Conservation (phyloP, 2,888 invertebrate genomes). For the Drosophila putrida region DNA sequence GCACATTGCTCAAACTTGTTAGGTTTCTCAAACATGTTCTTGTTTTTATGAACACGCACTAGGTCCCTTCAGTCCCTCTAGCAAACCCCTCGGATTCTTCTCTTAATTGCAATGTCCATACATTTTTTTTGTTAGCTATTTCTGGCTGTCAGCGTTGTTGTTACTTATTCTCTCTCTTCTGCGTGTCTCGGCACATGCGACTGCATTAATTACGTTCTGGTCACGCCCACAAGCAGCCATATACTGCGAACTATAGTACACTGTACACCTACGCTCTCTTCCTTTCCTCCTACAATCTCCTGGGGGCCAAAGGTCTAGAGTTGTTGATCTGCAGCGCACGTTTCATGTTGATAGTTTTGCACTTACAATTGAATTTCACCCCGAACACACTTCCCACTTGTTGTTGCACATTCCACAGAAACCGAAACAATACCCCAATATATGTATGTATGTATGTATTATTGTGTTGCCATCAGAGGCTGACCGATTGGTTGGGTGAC, state of each 20-base stretch:
- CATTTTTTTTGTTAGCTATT: slow-evolving; percentile 10
- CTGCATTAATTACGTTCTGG: slow-evolving; percentile 60
- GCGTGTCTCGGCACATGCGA: slow-evolving; percentile 43
- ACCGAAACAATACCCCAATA: slow-evolving; percentile 18
- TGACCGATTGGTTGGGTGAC: slow-evolving; percentile 17
- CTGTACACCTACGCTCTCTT: neutral
- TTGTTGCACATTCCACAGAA: slow-evolving; percentile 22
- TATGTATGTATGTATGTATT: neutral
- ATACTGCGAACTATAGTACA: neutral
- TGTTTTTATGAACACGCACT: neutral
- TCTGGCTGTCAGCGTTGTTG: slow-evolving; percentile 8
- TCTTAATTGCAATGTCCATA: slow-evolving; percentile 53
- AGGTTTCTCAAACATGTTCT: neutral
- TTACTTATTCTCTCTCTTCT: neutral
- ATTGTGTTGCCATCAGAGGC: neutral
- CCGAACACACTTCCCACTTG: slow-evolving; percentile 10
- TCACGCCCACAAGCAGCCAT: slow-evolving; percentile 28
- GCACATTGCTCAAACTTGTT: neutral
- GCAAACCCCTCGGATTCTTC: slow-evolving; percentile 24
- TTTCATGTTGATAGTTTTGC: slow-evolving; percentile 35
- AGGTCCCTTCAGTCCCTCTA: neutral
- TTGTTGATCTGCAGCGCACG: slow-evolving; percentile 47
- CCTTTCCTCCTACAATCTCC: neutral
- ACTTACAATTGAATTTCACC: slow-evolving; percentile 36
- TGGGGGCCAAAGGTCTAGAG: neutral